phyloP scores from a whole-genome alignment of 2,888 invertebrate genomes.

The Iphiclides podalirius region DNA sequence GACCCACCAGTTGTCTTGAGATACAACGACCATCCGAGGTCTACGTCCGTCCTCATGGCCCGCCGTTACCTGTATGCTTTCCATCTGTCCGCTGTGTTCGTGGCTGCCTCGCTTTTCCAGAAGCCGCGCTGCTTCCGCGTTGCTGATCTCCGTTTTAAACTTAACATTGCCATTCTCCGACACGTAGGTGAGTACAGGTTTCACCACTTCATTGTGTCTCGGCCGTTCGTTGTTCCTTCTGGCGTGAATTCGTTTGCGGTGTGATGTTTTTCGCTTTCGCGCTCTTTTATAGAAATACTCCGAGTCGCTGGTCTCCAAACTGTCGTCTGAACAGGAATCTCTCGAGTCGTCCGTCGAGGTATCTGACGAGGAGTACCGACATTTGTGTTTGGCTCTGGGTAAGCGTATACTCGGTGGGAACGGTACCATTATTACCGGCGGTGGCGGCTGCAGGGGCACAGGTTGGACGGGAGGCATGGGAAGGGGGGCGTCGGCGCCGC shows the following conservation, averaged over 20 bases:
- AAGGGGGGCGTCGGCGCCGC: constrained; percentile 36
- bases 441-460: constrained; percentile 33
- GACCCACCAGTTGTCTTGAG: constrained; percentile 28
- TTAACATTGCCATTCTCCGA: constrained; percentile 43
- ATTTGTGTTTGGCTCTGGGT: constrained; percentile 14
- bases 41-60: constrained; percentile 31
- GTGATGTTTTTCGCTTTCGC: constrained; percentile 20
- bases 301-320: constrained; percentile 25
- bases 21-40: constrained; percentile 32
- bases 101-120: constrained; percentile 18
- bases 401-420: constrained; percentile 26
- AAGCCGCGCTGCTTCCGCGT: constrained; percentile 39
- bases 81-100: constrained; percentile 1
- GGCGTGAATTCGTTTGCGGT: neutral
- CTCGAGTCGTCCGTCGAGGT: constrained; percentile 22
- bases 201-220: constrained; percentile 31
- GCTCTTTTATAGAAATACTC: constrained; percentile 19
- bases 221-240: constrained; percentile 3
- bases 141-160: constrained; percentile 44
- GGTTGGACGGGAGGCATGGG: constrained; percentile 32
- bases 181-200: constrained; percentile 37
- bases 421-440: constrained; percentile 32
- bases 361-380: neutral
- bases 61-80: constrained; percentile 30
- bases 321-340: constrained; percentile 23